A percentile compares a stretch with the other conserved stretches of the same genome.
phyloP scores from a whole-genome alignment of 1,140 invertebrate species.

The Cyclina sinensis region DNA sequence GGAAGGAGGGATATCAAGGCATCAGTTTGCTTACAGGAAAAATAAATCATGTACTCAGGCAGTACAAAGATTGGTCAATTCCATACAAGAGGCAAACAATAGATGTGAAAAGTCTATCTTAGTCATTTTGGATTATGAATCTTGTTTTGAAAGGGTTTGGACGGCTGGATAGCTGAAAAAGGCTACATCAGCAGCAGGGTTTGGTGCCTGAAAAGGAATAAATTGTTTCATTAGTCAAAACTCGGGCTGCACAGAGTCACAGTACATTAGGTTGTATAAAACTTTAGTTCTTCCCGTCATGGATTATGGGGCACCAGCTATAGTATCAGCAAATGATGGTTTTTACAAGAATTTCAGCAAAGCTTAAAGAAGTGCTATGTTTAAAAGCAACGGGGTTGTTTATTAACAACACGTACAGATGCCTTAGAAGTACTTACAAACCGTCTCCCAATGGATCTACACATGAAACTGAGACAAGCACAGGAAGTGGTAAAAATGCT shows the following conservation, averaged over 20 bases:
- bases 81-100: not conserved
- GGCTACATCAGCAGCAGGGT: not conserved
- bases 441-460: slow-evolving; percentile 2
- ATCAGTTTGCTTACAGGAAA: not conserved
- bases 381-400: slow-evolving; percentile 5
- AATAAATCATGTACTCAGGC: slow-evolving; percentile 6
- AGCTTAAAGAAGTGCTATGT: slow-evolving; percentile 20
- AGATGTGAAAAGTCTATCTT: not conserved
- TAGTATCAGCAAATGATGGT: not conserved
- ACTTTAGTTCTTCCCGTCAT: not conserved
- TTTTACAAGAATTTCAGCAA: not conserved
- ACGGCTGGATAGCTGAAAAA: not conserved
- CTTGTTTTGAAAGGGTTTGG: slow-evolving; percentile 33
- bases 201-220: not conserved
- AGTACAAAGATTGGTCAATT: not conserved
- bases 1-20: not conserved
- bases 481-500: not conserved
- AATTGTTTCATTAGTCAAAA: not conserved
- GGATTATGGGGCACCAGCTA: not conserved
- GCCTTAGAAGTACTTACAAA: slow-evolving; percentile 5
- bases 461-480: slow-evolving; percentile 6
- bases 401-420: slow-evolving; percentile 1
- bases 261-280: slow-evolving; percentile 3
- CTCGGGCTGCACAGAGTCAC: not conserved
- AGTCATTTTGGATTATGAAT: slow-evolving; percentile 8